Evolutionary conservation across 2,888 invertebrate genomes (phyloP).

Genomic region (Rhagium mordax): DNA sequence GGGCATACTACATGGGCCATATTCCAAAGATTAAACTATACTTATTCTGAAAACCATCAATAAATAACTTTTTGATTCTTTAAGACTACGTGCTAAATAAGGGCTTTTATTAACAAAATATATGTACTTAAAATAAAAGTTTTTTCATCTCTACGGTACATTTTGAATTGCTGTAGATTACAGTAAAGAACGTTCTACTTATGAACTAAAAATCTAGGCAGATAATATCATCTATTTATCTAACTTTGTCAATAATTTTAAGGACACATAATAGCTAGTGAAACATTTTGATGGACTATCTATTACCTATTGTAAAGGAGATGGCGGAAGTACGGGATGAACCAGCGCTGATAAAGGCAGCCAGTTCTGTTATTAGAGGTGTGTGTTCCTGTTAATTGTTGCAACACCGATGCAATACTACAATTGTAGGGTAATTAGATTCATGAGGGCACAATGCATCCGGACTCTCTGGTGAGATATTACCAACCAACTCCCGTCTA

Average conservation of each 20-base stretch:
- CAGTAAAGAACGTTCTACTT: no score
- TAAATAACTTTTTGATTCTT: no score
- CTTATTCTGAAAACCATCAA: no score
- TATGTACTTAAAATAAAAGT: no score
- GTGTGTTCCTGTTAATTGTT: constrained; percentile 58
- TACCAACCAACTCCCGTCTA: constrained; percentile 31
- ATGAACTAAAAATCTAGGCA: no score
- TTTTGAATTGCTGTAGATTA: no score
- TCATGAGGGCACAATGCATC: constrained; percentile 53
- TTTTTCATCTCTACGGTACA: no score
- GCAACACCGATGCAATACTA: constrained; percentile 51
- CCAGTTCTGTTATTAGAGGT: constrained; percentile 47
- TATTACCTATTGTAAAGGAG: constrained; percentile 20
- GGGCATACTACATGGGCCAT: no score
- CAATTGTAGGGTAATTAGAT: constrained; percentile 59
- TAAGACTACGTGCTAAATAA: no score
- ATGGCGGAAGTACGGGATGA: constrained; percentile 32
- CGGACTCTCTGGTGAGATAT: constrained; percentile 52
- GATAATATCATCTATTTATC: no score
- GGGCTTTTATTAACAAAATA: no score
- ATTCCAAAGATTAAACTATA: no score
- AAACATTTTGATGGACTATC: constrained; percentile 25
- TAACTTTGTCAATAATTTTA: background rate
- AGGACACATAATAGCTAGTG: background rate
- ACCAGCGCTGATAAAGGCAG: constrained; percentile 36